phyloP scores from a whole-genome alignment of 1,140 invertebrate genomes.

The Neelides sp. region DNA sequence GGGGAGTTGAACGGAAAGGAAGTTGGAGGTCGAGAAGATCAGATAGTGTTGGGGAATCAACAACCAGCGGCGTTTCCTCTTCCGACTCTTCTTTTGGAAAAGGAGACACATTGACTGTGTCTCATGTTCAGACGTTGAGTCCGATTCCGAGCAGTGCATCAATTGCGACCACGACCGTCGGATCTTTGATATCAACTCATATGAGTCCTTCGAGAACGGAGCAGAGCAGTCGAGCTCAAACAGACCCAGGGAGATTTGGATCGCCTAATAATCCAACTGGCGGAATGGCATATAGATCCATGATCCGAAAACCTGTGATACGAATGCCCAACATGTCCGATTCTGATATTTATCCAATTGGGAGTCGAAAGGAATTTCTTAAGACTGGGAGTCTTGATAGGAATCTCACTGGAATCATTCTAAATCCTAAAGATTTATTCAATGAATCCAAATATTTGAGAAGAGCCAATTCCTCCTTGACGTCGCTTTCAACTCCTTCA shows the following conservation, averaged over 20 bases:
- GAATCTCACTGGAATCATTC: conserved; percentile 14
- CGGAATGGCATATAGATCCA: conserved; percentile 18
- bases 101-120: conserved; percentile 2
- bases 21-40: conserved; percentile 35
- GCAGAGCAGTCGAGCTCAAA: conserved; percentile 14
- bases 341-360: conserved; percentile 18
- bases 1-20: conserved; percentile 31
- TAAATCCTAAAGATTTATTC: conserved; percentile 25
- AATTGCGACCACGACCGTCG: conserved; percentile 21
- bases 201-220: conserved; percentile 7
- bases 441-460: conserved; percentile 24
- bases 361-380: neutral
- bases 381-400: conserved; percentile 25
- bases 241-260: conserved; percentile 12
- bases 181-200: conserved; percentile 8
- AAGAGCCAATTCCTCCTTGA: conserved; percentile 26
- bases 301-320: conserved; percentile 25
- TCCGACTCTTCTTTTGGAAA: conserved; percentile 51
- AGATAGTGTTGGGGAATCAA: conserved; percentile 53
- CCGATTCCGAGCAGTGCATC: conserved; percentile 59
- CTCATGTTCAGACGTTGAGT: conserved; percentile 52
- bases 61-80: conserved; percentile 62
- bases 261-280: too few species aligned
- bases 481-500: conserved; percentile 26
- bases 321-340: conserved; percentile 23